These are phyloP conservation scores for Conops quadrifasciatus DNA, from an alignment of 2,888 invertebrate species.

Conservation along the genomic window DNA sequence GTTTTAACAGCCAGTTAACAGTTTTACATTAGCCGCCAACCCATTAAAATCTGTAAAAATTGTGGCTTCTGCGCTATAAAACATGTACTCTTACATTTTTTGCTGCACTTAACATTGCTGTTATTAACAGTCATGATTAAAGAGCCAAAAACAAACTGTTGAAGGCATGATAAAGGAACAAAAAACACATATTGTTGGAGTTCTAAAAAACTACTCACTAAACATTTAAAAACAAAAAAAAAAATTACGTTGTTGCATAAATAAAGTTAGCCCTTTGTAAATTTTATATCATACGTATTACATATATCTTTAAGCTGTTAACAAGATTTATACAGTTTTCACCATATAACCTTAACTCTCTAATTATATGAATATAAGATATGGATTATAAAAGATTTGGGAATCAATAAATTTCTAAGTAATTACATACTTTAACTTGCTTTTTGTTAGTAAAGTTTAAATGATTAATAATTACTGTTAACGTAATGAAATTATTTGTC, in stretches of 20 bases:
- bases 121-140: neutral
- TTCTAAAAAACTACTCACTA: neutral
- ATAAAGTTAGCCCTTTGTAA: constrained; percentile 18
- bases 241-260: constrained; percentile 8
- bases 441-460: too few relatives aligned
- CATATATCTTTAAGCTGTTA: neutral
- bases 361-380: too few relatives aligned
- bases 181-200: too few relatives aligned
- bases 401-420: too few relatives aligned
- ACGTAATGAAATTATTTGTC: too few relatives aligned
- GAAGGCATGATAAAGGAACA: neutral
- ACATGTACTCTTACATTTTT: neutral
- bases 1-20: constrained; percentile 1
- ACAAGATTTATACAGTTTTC: constrained; percentile 13
- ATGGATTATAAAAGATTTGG: too few relatives aligned
- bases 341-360: neutral
- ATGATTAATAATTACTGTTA: too few relatives aligned
- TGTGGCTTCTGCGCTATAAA: neutral
- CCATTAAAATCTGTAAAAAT: neutral
- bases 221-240: neutral
- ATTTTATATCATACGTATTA: neutral
- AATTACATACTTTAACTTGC: too few relatives aligned
- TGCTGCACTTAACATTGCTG: neutral
- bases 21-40: neutral
- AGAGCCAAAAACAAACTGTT: neutral